A percentile compares a stretch with the other conserved stretches of the same genome.
These are phyloP conservation scores for Astatoreochromis straeleni DNA, from an alignment of 2,113 vertebrate species.

Conservation along the genomic window DNA sequence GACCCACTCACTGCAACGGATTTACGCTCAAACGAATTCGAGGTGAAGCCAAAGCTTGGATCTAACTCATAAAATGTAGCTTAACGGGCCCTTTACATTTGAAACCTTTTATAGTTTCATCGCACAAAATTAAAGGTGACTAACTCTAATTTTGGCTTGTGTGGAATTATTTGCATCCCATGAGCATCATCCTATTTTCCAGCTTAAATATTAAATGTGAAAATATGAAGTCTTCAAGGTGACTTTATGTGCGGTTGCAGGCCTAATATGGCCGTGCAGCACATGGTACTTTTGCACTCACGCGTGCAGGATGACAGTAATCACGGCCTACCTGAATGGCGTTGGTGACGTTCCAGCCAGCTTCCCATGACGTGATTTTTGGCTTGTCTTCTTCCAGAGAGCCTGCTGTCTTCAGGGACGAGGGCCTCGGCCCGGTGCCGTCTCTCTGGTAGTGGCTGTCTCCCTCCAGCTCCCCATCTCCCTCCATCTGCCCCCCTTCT, in stretches of 20 bases:
- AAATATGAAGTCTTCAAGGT: conserved; percentile 41
- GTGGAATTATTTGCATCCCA: background rate
- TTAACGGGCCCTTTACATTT: background rate
- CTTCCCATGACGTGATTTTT: conserved; percentile 94
- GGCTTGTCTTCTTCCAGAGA: conserved; percentile 81
- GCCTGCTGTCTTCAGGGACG: conserved; percentile 74
- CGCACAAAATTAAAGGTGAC: background rate
- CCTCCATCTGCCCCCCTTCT: conserved; percentile 57
- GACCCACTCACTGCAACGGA: background rate
- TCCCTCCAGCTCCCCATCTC: conserved; percentile 77
- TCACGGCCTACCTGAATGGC: conserved; percentile 87
- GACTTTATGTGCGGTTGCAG: conserved; percentile 30
- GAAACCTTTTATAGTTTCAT: background rate
- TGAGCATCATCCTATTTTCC: background rate
- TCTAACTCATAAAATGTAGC: background rate
- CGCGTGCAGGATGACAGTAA: background rate
- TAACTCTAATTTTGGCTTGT: background rate
- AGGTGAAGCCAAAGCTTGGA: background rate
- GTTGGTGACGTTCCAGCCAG: conserved; percentile 97
- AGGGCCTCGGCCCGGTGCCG: conserved; percentile 73
- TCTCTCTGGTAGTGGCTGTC: conserved; percentile 93
- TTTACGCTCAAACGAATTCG: background rate
- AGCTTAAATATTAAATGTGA: background rate
- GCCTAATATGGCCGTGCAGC: background rate
- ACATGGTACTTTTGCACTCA: background rate